A percentile compares a stretch with the other conserved stretches of the same genome.
These are phyloP conservation scores for Tympanuchus pallidicinctus DNA, from an alignment of 2,113 vertebrate genomes.

Conservation along the genomic window DNA sequence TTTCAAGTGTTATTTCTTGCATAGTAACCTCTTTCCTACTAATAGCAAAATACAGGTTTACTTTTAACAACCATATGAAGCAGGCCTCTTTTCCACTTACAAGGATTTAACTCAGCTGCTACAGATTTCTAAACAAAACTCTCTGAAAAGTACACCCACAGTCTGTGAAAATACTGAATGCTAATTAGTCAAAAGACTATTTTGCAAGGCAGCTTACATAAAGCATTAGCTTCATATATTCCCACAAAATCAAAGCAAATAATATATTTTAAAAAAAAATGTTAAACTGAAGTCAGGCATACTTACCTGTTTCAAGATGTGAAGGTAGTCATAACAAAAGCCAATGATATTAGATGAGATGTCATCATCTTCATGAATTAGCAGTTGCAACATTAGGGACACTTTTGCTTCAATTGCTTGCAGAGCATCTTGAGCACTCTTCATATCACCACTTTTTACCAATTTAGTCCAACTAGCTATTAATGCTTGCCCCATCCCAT, in stretches of 20 bases:
- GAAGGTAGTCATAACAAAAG: conserved; percentile 98
- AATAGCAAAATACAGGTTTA: not conserved
- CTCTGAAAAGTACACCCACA: not conserved
- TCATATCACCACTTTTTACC: conserved; percentile 85
- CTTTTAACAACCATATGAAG: not conserved
- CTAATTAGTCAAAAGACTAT: not conserved
- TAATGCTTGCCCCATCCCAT: conserved; percentile 98
- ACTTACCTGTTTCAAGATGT: conserved; percentile 94
- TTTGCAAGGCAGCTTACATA: not conserved
- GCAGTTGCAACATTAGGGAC: conserved; percentile 90
- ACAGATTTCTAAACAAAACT: not conserved
- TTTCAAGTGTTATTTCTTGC: conserved; percentile 20
- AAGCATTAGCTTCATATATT: not conserved
- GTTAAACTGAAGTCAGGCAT: not conserved
- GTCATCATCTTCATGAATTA: conserved; percentile 95
- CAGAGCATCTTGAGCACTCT: conserved; percentile 87
- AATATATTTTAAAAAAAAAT: not conserved
- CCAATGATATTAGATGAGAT: conserved; percentile 96
- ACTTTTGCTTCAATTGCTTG: conserved; percentile 93
- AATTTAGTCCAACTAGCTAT: conserved; percentile 96
- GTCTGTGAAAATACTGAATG: not conserved
- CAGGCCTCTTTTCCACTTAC: not conserved
- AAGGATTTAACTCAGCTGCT: not conserved
- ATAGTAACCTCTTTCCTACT: not conserved
- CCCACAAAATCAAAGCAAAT: not conserved